A percentile compares a stretch with the other conserved stretches of the same genome.
phyloP scores from a whole-genome alignment of 2,797 vertebrate species.

The Peromyscus attwateri region DNA sequence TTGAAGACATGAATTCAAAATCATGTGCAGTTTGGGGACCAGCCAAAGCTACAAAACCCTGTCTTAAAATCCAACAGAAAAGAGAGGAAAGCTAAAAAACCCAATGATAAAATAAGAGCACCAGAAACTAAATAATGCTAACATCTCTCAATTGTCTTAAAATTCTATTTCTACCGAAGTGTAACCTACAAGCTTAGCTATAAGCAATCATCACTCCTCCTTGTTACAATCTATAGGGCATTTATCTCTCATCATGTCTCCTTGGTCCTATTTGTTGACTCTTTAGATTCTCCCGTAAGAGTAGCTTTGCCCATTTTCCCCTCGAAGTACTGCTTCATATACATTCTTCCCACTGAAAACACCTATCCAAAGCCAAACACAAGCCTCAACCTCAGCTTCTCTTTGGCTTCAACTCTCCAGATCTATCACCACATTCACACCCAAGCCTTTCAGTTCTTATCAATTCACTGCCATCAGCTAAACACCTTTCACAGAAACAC shows the following conservation, averaged over 20 bases:
- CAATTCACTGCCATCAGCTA: not conserved
- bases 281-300: not conserved
- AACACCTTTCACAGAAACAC: not conserved
- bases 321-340: not conserved
- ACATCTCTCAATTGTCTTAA: not conserved
- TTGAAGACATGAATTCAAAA: not conserved
- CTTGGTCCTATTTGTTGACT: not conserved
- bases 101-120: constrained; percentile 9
- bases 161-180: constrained; percentile 20
- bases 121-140: not conserved
- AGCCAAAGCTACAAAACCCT: not conserved
- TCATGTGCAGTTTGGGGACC: not conserved
- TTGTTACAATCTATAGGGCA: not conserved
- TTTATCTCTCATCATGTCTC: not conserved
- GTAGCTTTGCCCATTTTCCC: not conserved
- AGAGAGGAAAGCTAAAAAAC: not conserved
- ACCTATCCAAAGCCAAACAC: not conserved
- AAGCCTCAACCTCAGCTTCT: not conserved
- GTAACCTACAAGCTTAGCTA: not conserved
- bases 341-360: not conserved
- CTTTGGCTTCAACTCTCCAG: not conserved
- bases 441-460: not conserved
- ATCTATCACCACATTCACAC: not conserved
- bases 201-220: not conserved
- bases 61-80: not conserved